Percentiles rank a stretch among this genome's conserved stretches.
phyloP scores from a whole-genome alignment of 2,888 invertebrate species.

The Cosmorhoe ocellata region DNA sequence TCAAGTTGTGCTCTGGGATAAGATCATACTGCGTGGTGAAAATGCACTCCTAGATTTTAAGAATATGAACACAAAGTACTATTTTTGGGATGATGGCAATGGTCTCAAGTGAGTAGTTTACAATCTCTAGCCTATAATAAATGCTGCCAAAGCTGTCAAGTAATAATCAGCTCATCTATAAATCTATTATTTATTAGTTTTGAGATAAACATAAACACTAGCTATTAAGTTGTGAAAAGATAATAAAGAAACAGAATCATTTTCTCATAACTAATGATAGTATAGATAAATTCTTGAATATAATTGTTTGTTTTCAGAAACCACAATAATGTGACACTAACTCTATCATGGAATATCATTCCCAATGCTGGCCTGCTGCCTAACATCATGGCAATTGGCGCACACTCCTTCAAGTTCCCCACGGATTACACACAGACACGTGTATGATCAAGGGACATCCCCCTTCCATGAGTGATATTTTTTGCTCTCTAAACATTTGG shows the following conservation, averaged over 20 bases:
- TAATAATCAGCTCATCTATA: too few species aligned
- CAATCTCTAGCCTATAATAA: too few species aligned
- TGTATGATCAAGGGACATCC: conserved; percentile 63
- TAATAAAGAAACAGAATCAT: too few species aligned
- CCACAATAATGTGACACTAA: conserved; percentile 96
- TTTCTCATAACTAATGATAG: too few species aligned
- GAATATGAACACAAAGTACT: conserved; percentile 98
- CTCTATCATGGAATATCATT: conserved; percentile 98
- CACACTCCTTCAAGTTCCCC: conserved; percentile 95
- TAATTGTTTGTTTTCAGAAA: conserved; percentile 83
- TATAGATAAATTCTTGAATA: not conserved
- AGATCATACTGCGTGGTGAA: conserved; percentile 96
- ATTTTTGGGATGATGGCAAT: conserved; percentile 99
- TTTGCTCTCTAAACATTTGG: conserved; percentile 30
- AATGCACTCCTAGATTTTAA: conserved; percentile 96
- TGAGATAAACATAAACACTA: too few species aligned
- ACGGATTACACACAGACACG: conserved; percentile 88
- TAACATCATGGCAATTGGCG: conserved; percentile 91
- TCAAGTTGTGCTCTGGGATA: conserved; percentile 99
- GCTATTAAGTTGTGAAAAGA: too few species aligned
- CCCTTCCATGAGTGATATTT: conserved; percentile 37
- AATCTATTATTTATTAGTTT: too few species aligned
- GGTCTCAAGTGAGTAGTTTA: conserved; percentile 89
- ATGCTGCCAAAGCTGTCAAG: too few species aligned
- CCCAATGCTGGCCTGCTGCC: conserved; percentile 98